phyloP scores from a whole-genome alignment of 2,113 vertebrate species.

The Cephalophus harveyi region DNA sequence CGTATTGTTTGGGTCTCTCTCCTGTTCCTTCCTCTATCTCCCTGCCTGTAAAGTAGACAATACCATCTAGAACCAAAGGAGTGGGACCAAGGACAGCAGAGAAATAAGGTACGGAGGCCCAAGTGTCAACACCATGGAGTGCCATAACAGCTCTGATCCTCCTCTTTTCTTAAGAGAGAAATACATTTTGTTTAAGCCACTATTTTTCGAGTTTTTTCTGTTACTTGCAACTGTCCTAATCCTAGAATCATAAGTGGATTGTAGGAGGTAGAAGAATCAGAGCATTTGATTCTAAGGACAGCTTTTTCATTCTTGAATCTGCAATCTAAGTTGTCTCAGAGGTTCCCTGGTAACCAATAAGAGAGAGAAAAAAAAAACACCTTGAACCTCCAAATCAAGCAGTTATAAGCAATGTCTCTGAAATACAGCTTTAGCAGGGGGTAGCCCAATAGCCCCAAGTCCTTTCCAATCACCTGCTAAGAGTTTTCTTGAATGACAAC shows the following conservation, averaged over 20 bases:
- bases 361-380: neutral
- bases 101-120: neutral
- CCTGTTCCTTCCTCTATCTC: neutral
- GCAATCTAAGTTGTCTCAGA: neutral
- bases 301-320: neutral
- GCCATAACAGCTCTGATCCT: neutral
- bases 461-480: neutral
- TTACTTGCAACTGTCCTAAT: neutral
- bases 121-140: neutral
- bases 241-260: neutral
- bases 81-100: neutral
- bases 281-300: neutral
- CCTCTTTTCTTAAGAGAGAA: neutral
- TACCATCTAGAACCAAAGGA: neutral
- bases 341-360: neutral
- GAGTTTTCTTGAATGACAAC: neutral
- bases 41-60: neutral
- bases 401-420: neutral
- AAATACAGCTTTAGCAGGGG: neutral
- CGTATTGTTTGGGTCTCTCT: neutral
- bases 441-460: neutral
- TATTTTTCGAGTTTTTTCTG: neutral
- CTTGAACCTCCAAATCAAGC: neutral
- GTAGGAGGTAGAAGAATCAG: neutral
- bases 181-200: neutral